Evolutionary conservation across 2,797 vertebrate species (phyloP), one percentile per base, ranked within the genome.

Genomic region (Esox lucius): DNA sequence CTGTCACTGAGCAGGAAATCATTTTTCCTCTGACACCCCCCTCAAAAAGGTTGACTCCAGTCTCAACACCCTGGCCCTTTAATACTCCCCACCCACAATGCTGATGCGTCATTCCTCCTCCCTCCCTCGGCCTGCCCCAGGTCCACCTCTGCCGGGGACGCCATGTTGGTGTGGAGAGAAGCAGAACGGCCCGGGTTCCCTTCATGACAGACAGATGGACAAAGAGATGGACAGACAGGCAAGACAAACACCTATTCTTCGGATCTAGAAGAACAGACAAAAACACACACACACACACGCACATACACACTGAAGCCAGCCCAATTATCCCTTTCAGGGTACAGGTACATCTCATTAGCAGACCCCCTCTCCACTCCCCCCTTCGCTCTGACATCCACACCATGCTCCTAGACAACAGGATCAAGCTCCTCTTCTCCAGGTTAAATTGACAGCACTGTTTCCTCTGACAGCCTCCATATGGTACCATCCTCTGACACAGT

Each of bases 391-490:
- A 53, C 77, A 85, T 84, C 86, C 35, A 7, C 35, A 39, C 4
- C 8, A 85, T 87, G 87, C 83, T 81, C 87, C 80, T 70, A 74
- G 78, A 84, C 83, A 84, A 77, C 87, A 73, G 88, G 88, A 91
- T 92, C 89, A 89, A 89, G 84, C 70, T 17, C 78, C 76, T 56
- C 33, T 53, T 35, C 73, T 70, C 74, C 77, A 84, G 87, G 84
- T 78, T 84, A 84, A 90, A 85, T 78, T 88, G 87, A 86, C 88
- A 90, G 86, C 64, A 79, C 80, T 87, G 88, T 85, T 89, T 69
- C 77, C 87, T 91, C 87, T 85, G 86, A 90, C 87, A 79, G 81
- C 74, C 81, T 84, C 69, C 78, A 71, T 71, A 80, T 85, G 76
- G 35, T 39, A 39, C 35, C 4, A 88, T 86, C 75, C 83, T 88